Conservation (phyloP, 2,797 vertebrate species). For the Lepilemur septentrionalis region DNA sequence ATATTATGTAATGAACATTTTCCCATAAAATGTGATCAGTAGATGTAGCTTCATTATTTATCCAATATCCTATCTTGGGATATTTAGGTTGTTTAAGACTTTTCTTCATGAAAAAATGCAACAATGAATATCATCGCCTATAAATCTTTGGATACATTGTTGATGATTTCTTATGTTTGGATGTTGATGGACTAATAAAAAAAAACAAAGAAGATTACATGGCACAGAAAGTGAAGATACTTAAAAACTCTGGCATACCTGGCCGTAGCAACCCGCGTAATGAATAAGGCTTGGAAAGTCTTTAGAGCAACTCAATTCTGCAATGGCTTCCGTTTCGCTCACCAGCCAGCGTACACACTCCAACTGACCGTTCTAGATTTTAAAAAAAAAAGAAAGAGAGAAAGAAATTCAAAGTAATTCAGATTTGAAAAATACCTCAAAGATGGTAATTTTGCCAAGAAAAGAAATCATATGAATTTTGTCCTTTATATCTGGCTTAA, state of each 20-base stretch:
- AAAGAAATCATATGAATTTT: constrained; percentile 14
- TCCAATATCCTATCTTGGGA: not conserved
- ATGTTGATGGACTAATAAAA: not conserved
- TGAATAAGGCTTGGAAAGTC: constrained; percentile 98
- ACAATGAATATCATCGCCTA: not conserved
- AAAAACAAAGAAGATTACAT: not conserved
- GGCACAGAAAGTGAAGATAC: not conserved
- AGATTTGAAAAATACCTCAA: constrained; percentile 26
- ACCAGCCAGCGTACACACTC: constrained; percentile 99
- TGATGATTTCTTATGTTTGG: not conserved
- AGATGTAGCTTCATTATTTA: not conserved
- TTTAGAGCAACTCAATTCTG: constrained; percentile 96
- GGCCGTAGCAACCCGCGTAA: constrained; percentile 95
- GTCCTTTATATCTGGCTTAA: not conserved
- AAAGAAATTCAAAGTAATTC: constrained; percentile 10
- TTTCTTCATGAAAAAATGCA: not conserved
- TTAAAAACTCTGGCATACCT: constrained; percentile 86
- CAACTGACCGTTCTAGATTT: constrained; percentile 92
- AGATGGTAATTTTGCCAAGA: not conserved
- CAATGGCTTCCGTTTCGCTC: constrained; percentile 98
- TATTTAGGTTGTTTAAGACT: not conserved
- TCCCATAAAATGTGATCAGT: not conserved
- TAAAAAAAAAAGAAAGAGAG: not conserved
- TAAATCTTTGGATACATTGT: not conserved
- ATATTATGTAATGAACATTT: not conserved